Percentiles rank a stretch among this genome's conserved stretches.
These are phyloP conservation scores for Microchirus variegatus DNA, from an alignment of 2,797 vertebrate species.

Conservation along the genomic window DNA sequence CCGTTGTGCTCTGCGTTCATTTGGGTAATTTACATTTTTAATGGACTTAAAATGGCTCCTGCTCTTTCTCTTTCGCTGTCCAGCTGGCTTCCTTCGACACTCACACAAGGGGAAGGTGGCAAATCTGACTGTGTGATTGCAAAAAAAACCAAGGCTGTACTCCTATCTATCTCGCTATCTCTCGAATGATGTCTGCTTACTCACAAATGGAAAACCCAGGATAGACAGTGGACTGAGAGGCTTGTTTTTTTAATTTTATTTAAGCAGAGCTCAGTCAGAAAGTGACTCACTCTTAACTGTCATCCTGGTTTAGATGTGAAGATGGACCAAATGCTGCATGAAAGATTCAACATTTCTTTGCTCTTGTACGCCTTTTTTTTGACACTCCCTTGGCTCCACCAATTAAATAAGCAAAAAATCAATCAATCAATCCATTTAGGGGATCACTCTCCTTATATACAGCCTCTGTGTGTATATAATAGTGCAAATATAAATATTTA, in stretches of 20 bases:
- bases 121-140: conserved; percentile 34
- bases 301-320: conserved; percentile 3
- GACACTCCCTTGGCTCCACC: background rate
- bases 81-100: conserved; percentile 68
- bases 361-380: background rate
- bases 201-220: conserved; percentile 39
- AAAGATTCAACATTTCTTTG: background rate
- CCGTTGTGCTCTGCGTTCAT: too few species aligned
- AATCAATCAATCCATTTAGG: background rate
- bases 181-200: conserved; percentile 9
- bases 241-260: conserved; percentile 1
- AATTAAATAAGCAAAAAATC: too few species aligned
- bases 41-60: conserved; percentile 15
- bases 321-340: background rate
- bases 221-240: conserved; percentile 11
- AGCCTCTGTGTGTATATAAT: conserved; percentile 8
- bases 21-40: background rate
- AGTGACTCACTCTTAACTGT: conserved; percentile 19
- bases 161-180: background rate
- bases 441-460: background rate
- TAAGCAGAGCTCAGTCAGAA: conserved; percentile 6
- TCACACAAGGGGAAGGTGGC: conserved; percentile 38
- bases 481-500: conserved; percentile 44
- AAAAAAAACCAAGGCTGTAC: conserved; percentile 20
- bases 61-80: conserved; percentile 55